phyloP scores from a whole-genome alignment of 2,888 invertebrate genomes.

The Pristionchus japonicus region DNA sequence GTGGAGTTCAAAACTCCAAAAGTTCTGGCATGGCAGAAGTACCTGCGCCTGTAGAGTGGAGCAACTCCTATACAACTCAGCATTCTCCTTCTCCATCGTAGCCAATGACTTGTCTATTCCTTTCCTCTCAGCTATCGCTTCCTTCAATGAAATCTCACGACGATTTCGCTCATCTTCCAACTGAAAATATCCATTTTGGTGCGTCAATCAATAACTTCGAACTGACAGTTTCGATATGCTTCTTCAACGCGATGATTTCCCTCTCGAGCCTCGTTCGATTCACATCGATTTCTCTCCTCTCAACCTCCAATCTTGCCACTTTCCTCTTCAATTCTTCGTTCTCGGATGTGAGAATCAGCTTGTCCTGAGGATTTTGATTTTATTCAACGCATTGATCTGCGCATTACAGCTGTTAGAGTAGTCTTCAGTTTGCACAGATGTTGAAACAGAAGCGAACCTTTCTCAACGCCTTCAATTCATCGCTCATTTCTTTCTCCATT shows the following conservation, averaged over 20 bases:
- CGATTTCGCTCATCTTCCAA: conserved; percentile 65
- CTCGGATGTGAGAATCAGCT: conserved; percentile 59
- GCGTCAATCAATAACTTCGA: too few relatives aligned
- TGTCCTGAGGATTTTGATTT: conserved; percentile 50
- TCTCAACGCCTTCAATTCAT: conserved; percentile 59
- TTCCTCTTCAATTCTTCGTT: conserved; percentile 58
- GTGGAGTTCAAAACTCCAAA: too few relatives aligned
- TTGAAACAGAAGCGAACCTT: conserved; percentile 49
- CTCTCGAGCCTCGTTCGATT: conserved; percentile 58
- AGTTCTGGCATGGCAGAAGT: too few relatives aligned
- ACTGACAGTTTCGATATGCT: conserved; percentile 59
- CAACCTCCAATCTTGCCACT: conserved; percentile 54
- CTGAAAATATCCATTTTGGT: conserved; percentile 61
- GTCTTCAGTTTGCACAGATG: too few relatives aligned
- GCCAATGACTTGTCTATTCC: conserved; percentile 68
- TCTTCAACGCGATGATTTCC: conserved; percentile 61
- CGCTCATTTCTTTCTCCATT: conserved; percentile 61
- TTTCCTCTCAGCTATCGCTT: conserved; percentile 63
- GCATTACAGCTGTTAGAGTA: background rate
- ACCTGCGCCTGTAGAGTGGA: conserved; percentile 65
- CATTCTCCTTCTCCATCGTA: conserved; percentile 69
- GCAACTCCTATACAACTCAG: conserved; percentile 67
- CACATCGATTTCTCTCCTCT: conserved; percentile 51
- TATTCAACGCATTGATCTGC: background rate
- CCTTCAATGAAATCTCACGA: conserved; percentile 61